Conservation (phyloP, 2,888 invertebrate genomes). For the Isoperla grammatica region DNA sequence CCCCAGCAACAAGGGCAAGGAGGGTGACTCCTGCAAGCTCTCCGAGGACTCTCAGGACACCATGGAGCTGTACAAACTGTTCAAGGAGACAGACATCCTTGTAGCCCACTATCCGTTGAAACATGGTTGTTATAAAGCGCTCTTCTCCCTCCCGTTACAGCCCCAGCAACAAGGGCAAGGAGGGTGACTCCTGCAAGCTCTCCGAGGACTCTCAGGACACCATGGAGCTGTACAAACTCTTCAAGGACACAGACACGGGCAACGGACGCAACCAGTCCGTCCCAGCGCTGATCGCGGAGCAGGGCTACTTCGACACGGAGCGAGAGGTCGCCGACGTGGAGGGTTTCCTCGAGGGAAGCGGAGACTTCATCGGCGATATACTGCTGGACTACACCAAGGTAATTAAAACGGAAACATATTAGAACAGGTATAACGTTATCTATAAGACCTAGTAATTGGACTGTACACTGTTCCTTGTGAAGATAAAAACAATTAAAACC, state of each 20-base stretch:
- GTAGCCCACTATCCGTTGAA: too few species aligned
- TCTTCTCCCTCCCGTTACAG: conserved; percentile 3
- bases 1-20: too few species aligned
- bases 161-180: conserved; percentile 9
- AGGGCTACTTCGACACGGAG: conserved; percentile 60
- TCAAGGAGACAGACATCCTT: too few species aligned
- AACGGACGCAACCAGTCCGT: conserved; percentile 51
- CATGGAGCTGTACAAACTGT: too few species aligned
- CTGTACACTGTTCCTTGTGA: too few species aligned
- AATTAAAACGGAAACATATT: too few species aligned
- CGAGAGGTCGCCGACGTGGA: conserved; percentile 59
- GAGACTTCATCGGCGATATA: neutral
- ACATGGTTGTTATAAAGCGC: too few species aligned
- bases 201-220: conserved; percentile 57
- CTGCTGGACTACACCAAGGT: neutral
- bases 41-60: too few species aligned
- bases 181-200: conserved; percentile 41
- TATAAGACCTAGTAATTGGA: too few species aligned
- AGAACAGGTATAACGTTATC: too few species aligned
- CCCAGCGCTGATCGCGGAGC: conserved; percentile 35
- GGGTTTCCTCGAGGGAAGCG: conserved; percentile 51
- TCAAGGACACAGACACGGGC: conserved; percentile 45
- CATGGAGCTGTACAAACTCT: conserved; percentile 56
- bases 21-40: too few species aligned
- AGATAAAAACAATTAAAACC: too few species aligned